Evolutionary conservation across 2,797 vertebrate species (phyloP), one percentile per base, ranked within the genome.

Genomic region (Sebastes glaucus): DNA sequence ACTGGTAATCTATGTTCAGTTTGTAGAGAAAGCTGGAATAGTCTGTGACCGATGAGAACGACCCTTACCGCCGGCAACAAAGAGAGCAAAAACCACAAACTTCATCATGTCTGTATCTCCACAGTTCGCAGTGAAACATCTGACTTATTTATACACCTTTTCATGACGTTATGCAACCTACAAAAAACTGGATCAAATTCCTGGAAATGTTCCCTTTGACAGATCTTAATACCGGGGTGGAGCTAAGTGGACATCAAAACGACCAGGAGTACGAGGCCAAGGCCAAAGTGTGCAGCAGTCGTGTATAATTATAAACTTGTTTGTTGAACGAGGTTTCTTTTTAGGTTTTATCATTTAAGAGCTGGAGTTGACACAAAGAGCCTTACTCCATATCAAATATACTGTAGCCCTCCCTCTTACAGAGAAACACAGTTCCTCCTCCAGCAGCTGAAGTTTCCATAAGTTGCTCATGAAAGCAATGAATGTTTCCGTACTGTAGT

Each of bases 11-110:
- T 74, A 7, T 5, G 38, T 64, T 49, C 20, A 18, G 7, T 30
- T 60, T 62, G 13, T 55, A 25, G 27, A 52, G 8, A 72, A 61
- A 46, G 5, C 4, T 33, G 3, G 2, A 63, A 60, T 22, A 56
- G 7, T 5, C 14, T 46, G 16, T 46, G 42, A 7, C 14, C 16
- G 6, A 7, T 46, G 20, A 20, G 20, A 74, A 59, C 7, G 42
- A 46, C 1, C 42, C 93, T 92, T 93, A 96, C 96, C 95, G 28
- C 94, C 93, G 69, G 85, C 95, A 33, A 95, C 89, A 53, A 96
- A 88, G 72, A 95, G 76, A 87, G 95, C 94, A 1, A 96, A 72
- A 78, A 96, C 81, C 82, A 95, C 81, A 85, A 95, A 91, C 91
- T 94, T 96, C 94, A 96, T 95, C 85, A 38, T 95, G 87, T 64